Conservation (phyloP, 2,888 invertebrate genomes). For the Caenorhabditis plicata region DNA sequence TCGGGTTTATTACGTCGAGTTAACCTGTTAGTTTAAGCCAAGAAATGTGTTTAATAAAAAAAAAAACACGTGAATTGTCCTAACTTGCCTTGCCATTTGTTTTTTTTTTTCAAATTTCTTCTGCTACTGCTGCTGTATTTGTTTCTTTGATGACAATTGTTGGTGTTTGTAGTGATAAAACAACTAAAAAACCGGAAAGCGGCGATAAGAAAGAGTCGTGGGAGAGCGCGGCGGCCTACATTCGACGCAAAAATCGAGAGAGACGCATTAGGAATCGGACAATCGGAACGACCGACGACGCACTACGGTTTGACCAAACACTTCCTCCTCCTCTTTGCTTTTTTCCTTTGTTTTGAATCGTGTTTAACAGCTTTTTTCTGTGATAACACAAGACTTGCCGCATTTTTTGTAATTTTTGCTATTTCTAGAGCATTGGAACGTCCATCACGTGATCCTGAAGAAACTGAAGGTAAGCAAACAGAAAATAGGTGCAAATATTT, state of each 20-base stretch:
- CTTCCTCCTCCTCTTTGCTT: constrained; percentile 13
- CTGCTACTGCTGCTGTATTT: constrained; percentile 18
- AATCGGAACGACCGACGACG: constrained; percentile 59
- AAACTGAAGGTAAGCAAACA: too few relatives aligned
- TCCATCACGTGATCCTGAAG: constrained; percentile 28
- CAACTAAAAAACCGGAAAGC: too few relatives aligned
- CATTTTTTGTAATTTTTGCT: constrained; percentile 3
- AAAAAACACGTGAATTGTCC: too few relatives aligned
- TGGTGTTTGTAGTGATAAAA: constrained; percentile 10
- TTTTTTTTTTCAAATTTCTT: constrained; percentile 8
- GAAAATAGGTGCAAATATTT: too few relatives aligned
- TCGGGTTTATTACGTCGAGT: constrained; percentile 34
- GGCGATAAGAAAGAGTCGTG: constrained; percentile 45
- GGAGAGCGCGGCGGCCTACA: constrained; percentile 60
- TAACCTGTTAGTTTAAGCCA: constrained; percentile 26
- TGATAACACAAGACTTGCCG: not conserved
- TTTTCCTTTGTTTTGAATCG: constrained; percentile 21
- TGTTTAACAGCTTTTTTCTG: constrained; percentile 7
- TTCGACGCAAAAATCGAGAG: constrained; percentile 61
- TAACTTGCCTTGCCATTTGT: constrained; percentile 22
- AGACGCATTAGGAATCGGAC: constrained; percentile 57
- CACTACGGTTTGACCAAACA: constrained; percentile 41
- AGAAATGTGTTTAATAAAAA: not conserved
- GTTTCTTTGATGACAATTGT: constrained; percentile 9
- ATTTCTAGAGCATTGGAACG: constrained; percentile 37